These are phyloP conservation scores for Drosophila simulans DNA, from an alignment of 1,140 invertebrate genomes.

Conservation along the genomic window DNA sequence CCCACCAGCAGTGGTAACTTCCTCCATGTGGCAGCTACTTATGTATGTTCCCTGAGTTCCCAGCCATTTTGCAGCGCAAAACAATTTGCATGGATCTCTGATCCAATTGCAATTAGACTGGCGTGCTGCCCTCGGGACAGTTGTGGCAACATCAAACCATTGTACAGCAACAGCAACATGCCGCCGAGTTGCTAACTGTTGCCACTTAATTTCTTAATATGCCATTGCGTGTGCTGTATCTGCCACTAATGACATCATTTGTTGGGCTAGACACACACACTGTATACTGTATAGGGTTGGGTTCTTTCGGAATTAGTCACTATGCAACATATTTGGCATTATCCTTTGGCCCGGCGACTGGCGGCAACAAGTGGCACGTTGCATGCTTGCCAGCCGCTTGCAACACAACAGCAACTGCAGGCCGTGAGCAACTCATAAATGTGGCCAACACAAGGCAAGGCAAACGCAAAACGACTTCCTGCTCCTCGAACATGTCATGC, in stretches of 20 bases:
- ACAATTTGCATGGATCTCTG: slow-evolving; percentile 55
- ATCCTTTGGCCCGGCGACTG: slow-evolving; percentile 16
- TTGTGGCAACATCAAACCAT: slow-evolving; percentile 2
- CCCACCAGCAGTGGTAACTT: slow-evolving; percentile 20
- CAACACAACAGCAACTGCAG: slow-evolving; percentile 50
- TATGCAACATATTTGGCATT: slow-evolving; percentile 1
- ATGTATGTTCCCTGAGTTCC: not conserved
- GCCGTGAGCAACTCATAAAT: slow-evolving; percentile 74
- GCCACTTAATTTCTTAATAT: slow-evolving; percentile 77
- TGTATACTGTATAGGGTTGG: slow-evolving; percentile 28
- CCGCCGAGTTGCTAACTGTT: slow-evolving; percentile 71
- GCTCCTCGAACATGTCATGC: slow-evolving; percentile 79
- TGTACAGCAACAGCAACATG: slow-evolving; percentile 56
- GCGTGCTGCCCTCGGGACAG: slow-evolving; percentile 61
- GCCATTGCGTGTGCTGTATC: slow-evolving; percentile 60
- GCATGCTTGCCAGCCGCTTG: slow-evolving; percentile 57
- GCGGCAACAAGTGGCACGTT: slow-evolving; percentile 49
- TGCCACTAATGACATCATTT: slow-evolving; percentile 76
- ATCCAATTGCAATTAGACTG: slow-evolving; percentile 75
- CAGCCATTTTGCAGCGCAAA: slow-evolving; percentile 38
- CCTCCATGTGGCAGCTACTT: slow-evolving; percentile 15
- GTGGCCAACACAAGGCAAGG: slow-evolving; percentile 59
- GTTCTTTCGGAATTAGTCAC: not conserved
- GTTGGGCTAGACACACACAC: slow-evolving; percentile 28
- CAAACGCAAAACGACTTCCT: slow-evolving; percentile 78